Conservation (phyloP, 2,113 vertebrate genomes). For the Entomyzon cyanotis region DNA sequence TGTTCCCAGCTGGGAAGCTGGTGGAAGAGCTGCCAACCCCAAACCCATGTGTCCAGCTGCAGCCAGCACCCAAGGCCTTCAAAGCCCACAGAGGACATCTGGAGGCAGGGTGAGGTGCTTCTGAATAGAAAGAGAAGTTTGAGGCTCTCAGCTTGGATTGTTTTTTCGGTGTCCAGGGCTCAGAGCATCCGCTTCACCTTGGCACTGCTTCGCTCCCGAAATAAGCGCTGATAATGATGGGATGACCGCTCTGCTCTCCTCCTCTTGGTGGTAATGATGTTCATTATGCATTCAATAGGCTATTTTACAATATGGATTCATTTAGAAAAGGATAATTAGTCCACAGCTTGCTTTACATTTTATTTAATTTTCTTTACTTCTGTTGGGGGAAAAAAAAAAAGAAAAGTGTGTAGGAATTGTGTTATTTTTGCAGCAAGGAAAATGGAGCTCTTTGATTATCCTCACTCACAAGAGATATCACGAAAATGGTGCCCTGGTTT, state of each 20-base stretch:
- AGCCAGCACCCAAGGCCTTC: background rate
- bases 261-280: slow-evolving; percentile 46
- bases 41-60: background rate
- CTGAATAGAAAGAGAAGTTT: background rate
- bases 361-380: slow-evolving; percentile 74
- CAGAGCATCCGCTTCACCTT: slow-evolving; percentile 10
- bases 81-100: background rate
- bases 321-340: slow-evolving; percentile 73
- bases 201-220: background rate
- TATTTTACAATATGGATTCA: slow-evolving; percentile 67
- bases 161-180: background rate
- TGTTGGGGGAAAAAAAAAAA: background rate
- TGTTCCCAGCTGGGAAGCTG: background rate
- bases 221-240: slow-evolving; percentile 32
- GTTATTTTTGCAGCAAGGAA: slow-evolving; percentile 57
- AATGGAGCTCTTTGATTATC: slow-evolving; percentile 53
- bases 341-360: slow-evolving; percentile 70
- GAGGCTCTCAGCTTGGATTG: background rate
- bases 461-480: background rate
- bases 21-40: background rate
- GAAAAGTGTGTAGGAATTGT: background rate
- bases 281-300: slow-evolving; percentile 57
- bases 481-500: slow-evolving; percentile 62
- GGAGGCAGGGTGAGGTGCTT: background rate
- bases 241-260: slow-evolving; percentile 26